These are phyloP conservation scores for Quadriops clusia DNA, from an alignment of 2,888 invertebrate genomes.

Conservation along the genomic window DNA sequence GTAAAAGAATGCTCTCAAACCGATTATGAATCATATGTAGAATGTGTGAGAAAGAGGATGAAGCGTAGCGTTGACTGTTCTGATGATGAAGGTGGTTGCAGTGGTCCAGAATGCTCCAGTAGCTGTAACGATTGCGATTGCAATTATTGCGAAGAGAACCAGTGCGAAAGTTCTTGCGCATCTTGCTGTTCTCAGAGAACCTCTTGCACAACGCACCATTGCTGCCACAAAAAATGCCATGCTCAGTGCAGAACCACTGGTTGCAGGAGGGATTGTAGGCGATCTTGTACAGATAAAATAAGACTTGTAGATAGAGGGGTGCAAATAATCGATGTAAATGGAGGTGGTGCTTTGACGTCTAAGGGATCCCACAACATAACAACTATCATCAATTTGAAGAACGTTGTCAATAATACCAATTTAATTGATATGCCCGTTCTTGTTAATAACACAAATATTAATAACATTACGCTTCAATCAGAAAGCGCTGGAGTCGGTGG, in stretches of 20 bases:
- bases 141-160: constrained; percentile 20
- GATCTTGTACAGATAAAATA: constrained; percentile 13
- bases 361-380: constrained; percentile 30
- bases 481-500: too few relatives aligned
- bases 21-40: constrained; percentile 27
- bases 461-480: constrained; percentile 34
- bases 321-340: constrained; percentile 2
- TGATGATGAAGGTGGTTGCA: constrained; percentile 18
- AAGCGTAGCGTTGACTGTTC: constrained; percentile 23
- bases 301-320: neutral
- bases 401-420: constrained; percentile 35
- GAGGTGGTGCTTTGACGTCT: neutral
- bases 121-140: constrained; percentile 28
- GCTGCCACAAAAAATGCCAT: constrained; percentile 34
- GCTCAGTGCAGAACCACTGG: constrained; percentile 27
- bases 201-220: constrained; percentile 28
- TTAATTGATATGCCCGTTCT: constrained; percentile 33
- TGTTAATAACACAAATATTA: constrained; percentile 32
- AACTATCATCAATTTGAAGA: constrained; percentile 34
- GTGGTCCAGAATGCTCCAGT: constrained; percentile 13
- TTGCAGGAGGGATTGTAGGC: constrained; percentile 28
- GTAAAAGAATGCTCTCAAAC: constrained; percentile 25
- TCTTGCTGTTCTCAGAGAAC: constrained; percentile 24
- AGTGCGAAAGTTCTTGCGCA: constrained; percentile 19
- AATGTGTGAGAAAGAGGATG: constrained; percentile 25